These are phyloP conservation scores for Agonopterix arenella DNA, from an alignment of 2,888 invertebrate species.

Conservation along the genomic window DNA sequence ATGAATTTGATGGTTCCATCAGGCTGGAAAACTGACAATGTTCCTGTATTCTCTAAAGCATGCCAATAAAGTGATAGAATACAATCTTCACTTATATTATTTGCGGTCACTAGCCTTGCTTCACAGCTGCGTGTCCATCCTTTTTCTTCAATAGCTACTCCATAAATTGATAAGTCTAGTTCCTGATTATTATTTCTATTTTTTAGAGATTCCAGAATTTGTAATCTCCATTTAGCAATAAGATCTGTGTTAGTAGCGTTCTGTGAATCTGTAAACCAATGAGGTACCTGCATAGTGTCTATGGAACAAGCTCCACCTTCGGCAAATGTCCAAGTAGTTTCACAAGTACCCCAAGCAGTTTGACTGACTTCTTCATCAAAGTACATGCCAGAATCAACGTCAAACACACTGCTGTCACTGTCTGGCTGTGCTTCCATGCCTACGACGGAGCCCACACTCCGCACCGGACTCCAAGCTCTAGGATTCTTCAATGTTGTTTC, in stretches of 20 bases:
- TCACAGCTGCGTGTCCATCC: conserved; percentile 92
- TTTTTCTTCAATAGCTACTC: conserved; percentile 88
- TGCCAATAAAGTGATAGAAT: conserved; percentile 90
- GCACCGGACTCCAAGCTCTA: conserved; percentile 92
- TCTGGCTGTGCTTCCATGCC: conserved; percentile 92
- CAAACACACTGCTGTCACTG: conserved; percentile 88
- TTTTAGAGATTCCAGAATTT: conserved; percentile 83
- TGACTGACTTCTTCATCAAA: conserved; percentile 87
- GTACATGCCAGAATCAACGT: conserved; percentile 87
- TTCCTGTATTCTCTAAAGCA: conserved; percentile 82
- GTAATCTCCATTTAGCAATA: conserved; percentile 84
- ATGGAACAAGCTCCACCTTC: conserved; percentile 88
- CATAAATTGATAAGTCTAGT: conserved; percentile 78
- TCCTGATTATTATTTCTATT: conserved; percentile 66
- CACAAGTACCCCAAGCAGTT: conserved; percentile 88
- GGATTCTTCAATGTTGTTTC: conserved; percentile 87
- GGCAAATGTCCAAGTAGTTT: conserved; percentile 88
- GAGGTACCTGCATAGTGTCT: conserved; percentile 84
- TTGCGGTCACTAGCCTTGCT: conserved; percentile 79
- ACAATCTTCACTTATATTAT: conserved; percentile 82
- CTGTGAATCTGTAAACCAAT: conserved; percentile 84
- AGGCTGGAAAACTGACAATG: conserved; percentile 84
- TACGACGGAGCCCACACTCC: conserved; percentile 89
- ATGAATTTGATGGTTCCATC: conserved; percentile 87
- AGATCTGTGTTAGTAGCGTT: conserved; percentile 79